Evolutionary conservation across 1,140 invertebrate species (phyloP), one percentile per base, ranked within the genome.

Genomic region (Atopsyche davidsoni): DNA sequence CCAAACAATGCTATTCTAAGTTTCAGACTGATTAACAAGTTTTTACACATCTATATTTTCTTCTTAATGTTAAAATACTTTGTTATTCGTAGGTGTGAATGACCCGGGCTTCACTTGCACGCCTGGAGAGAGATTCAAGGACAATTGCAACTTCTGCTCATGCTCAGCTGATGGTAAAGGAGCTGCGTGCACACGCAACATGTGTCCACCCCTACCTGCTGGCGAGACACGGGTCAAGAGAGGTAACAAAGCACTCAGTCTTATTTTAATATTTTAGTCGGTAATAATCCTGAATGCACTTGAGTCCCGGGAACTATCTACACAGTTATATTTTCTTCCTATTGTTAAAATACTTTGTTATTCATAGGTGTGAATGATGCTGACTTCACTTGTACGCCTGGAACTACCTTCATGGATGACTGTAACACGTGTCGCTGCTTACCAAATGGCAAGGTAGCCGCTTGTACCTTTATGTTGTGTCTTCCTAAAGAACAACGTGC

Each of bases 91-190:
- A 56, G 54, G 32, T 21, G 49, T 56, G 16, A 43, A 44, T 13
- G 22, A 18, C 34, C 45, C 48, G 10, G 49, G 18, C 1, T 51
- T 48, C 32, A 39, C 28, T 10, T 76, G 75, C 46, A 61, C 39
- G 1, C 67, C 73, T 3, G 72, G 71, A 32, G 62, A 57, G 40
- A 63, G 65, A 14, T 76, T 75, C 57, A 59, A 66, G 11, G 61
- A 65, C 34, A 67, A 63, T 4, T 77, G 74, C 58, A 76, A 76
- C 51, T 58, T 61, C 3, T 77, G 75, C 36, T 61, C 59, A 1
- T 77, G 75, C 44, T 59, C 63, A 0, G 44, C 55, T 1, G 67
- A 70, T 42, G 75, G 73, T 7, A 64, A 59, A 19, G 60, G 63
- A 39, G 73, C 73, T 9, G 14, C 22, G 1, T 77, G 75, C 58